Evolutionary conservation across 1,140 invertebrate species (phyloP), one percentile per base, ranked within the genome.

Genomic region (Nomia melanderi): DNA sequence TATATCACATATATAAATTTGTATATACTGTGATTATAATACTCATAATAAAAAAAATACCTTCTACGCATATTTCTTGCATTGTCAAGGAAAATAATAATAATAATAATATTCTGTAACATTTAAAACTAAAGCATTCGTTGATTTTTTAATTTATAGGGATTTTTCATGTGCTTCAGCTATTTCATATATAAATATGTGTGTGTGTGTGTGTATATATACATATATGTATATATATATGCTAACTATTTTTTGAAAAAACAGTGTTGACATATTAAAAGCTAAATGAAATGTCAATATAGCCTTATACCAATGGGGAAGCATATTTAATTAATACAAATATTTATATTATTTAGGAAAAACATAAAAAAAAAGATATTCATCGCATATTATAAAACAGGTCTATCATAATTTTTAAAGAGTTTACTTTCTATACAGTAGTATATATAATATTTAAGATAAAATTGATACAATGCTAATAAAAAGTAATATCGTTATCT

Each of bases 101-200:
- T 39, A 69, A 56, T 39, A 59, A 56, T 20, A 17, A 50, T 36
- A 33, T 47, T 47, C 39, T 4, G 31, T 25, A 20, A 14, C 9
- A 31, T 47, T 60, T 25, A 6, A 74, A 44, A 65, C 20, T 64
- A 12, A 8, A 66, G 27, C 27, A 59, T 23, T 69, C 17, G n/a
- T 20, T 2, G 67, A 47, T 47, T 56, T 59, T 75, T 25, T 7
- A 44, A 7, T 69, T 67, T 14, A 59, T 54, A 75, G 72, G 72
- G 54, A 12, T 39, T 1, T 75, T 75, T 57, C 56, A 33, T 56
- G 29, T 20, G 9, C 14, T n/a, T n/a, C 33, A 41, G 14, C 5
- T 72, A n/a, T 36, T 25, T 60, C 25, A 62, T 62, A 23, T 20
- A 39, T 62, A 29, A 20, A 29, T 60, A n/a, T 44, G n/a, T 50